These are phyloP conservation scores for Todiramphus chloris DNA, from an alignment of 2,113 vertebrate genomes.

Conservation along the genomic window DNA sequence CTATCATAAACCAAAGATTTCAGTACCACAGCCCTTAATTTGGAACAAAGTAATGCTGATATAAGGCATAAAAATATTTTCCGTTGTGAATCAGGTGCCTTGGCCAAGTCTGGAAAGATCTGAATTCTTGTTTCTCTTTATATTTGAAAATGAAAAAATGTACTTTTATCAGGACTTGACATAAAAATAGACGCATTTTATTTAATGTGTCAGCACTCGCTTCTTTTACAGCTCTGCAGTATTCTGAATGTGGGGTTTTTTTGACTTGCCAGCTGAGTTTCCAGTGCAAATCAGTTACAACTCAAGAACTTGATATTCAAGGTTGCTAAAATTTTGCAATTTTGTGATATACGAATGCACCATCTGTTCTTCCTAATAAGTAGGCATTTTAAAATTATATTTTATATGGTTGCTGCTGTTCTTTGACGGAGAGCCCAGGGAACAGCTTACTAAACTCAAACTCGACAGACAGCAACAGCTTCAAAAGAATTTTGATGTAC, in stretches of 20 bases:
- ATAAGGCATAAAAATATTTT: conserved; percentile 37
- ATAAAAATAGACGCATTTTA: conserved; percentile 46
- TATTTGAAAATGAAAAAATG: conserved; percentile 38
- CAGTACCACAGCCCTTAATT: neutral
- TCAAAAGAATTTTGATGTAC: neutral
- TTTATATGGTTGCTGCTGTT: neutral
- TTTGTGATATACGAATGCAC: conserved; percentile 17
- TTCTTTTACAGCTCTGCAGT: conserved; percentile 17
- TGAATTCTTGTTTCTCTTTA: conserved; percentile 12
- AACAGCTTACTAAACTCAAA: conserved; percentile 7
- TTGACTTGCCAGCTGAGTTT: conserved; percentile 36
- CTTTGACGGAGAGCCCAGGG: neutral
- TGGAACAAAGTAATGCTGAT: conserved; percentile 21
- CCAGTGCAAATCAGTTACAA: conserved; percentile 47
- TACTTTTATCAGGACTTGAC: conserved; percentile 4
- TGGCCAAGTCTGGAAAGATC: neutral
- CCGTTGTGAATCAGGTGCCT: neutral
- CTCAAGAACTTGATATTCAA: conserved; percentile 40
- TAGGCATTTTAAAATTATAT: conserved; percentile 31
- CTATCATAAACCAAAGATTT: neutral
- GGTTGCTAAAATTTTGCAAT: conserved; percentile 22
- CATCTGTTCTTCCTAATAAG: conserved; percentile 45
- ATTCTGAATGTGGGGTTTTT: neutral
- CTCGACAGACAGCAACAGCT: conserved; percentile 25
- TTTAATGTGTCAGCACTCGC: neutral